Conservation (phyloP, 1,140 invertebrate genomes). For the Luehdorfia chinensis region DNA sequence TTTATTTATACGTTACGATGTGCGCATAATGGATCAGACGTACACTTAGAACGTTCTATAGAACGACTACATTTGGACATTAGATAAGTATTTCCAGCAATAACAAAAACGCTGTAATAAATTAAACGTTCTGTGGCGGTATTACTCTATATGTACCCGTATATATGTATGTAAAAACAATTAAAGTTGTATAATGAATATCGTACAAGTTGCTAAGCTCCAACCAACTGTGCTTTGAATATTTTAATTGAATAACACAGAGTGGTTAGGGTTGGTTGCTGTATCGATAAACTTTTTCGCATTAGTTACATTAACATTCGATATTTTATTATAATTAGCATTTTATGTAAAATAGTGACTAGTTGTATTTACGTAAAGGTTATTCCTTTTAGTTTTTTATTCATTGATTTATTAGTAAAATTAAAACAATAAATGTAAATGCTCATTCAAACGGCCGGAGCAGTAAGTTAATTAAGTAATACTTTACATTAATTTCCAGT, state of each 20-base stretch:
- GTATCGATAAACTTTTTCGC: too few species aligned
- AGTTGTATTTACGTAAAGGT: too few species aligned
- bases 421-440: too few species aligned
- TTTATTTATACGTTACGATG: slow-evolving; percentile 68
- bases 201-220: slow-evolving; percentile 40
- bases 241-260: slow-evolving; percentile 58
- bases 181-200: slow-evolving; percentile 60
- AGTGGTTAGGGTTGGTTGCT: slow-evolving; percentile 3
- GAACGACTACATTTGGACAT: slow-evolving; percentile 20
- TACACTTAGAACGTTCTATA: slow-evolving; percentile 46
- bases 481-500: too few species aligned
- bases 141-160: background rate
- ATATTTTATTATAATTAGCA: too few species aligned
- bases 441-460: too few species aligned
- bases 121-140: slow-evolving; percentile 6
- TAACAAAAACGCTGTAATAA: slow-evolving; percentile 12
- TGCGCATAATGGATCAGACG: slow-evolving; percentile 65
- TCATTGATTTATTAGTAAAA: too few species aligned
- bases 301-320: too few species aligned
- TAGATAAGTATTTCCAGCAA: slow-evolving; percentile 18
- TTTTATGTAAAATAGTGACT: too few species aligned
- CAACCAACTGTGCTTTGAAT: slow-evolving; percentile 41
- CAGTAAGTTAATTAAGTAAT: too few species aligned
- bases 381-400: too few species aligned
- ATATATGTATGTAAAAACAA: slow-evolving; percentile 43